Evolutionary conservation across 2,113 vertebrate genomes (phyloP).

Genomic region (Sylvia atricapilla): DNA sequence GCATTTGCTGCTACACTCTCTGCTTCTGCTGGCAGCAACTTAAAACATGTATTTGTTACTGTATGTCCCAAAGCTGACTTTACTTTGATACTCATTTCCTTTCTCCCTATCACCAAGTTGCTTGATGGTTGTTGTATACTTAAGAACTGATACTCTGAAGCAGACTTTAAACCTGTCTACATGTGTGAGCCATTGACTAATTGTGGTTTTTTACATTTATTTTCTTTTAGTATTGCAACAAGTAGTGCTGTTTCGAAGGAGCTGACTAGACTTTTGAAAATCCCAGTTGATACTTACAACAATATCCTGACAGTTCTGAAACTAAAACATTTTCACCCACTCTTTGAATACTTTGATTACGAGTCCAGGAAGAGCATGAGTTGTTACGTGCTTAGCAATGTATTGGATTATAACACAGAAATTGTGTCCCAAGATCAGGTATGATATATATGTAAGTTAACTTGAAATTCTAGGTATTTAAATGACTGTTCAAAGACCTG

Average conservation of each 20-base stretch:
- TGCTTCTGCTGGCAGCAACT: background rate
- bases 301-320: conserved; percentile 93
- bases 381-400: conserved; percentile 95
- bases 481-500: background rate
- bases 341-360: conserved; percentile 98
- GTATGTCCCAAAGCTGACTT: background rate
- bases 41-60: background rate
- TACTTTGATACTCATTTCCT: background rate
- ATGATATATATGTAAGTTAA: background rate
- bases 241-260: conserved; percentile 98
- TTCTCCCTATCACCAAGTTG: background rate
- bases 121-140: background rate
- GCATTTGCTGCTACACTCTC: background rate
- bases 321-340: conserved; percentile 94
- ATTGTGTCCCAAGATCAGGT: conserved; percentile 96
- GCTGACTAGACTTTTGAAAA: conserved; percentile 95
- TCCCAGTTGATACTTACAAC: conserved; percentile 97
- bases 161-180: background rate
- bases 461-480: background rate
- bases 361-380: conserved; percentile 99
- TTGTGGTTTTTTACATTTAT: background rate
- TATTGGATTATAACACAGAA: conserved; percentile 94
- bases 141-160: background rate
- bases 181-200: background rate
- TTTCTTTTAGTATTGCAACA: conserved; percentile 87